Evolutionary conservation across 1,140 invertebrate species (phyloP).

Genomic region (Calephelis nemesis): DNA sequence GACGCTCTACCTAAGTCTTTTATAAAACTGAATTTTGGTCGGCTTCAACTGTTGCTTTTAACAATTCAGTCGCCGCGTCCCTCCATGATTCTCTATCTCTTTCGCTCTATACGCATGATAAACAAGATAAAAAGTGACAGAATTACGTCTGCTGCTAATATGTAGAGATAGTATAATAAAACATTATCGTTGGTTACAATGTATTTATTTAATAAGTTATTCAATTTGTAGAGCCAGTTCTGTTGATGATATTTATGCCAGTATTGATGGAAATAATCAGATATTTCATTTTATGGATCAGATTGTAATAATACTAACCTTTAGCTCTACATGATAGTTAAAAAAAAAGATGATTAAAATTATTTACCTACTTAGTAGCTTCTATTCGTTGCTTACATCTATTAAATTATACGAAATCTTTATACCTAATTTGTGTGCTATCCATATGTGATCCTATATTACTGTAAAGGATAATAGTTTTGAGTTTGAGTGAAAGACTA

Average conservation of each 20-base stretch:
- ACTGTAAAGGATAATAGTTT: too few relatives aligned
- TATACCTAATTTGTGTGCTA: too few relatives aligned
- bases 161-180: constrained; percentile 31
- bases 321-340: too few relatives aligned
- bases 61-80: constrained; percentile 62
- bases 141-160: constrained; percentile 34
- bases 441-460: too few relatives aligned
- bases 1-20: constrained; percentile 44
- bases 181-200: constrained; percentile 13
- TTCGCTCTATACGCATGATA: constrained; percentile 36
- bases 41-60: constrained; percentile 74
- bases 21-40: constrained; percentile 69
- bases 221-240: constrained; percentile 14
- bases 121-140: constrained; percentile 47
- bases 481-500: too few relatives aligned
- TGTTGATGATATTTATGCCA: not conserved
- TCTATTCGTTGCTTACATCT: too few relatives aligned
- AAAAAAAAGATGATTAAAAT: too few relatives aligned
- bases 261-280: not conserved
- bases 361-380: too few relatives aligned
- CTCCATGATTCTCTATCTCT: constrained; percentile 55
- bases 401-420: too few relatives aligned
- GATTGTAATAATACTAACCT: too few relatives aligned
- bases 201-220: constrained; percentile 19
- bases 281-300: not conserved